Evolutionary conservation across 2,888 invertebrate genomes (phyloP), one percentile per base, ranked within the genome.

Genomic region (Isoperla grammatica): DNA sequence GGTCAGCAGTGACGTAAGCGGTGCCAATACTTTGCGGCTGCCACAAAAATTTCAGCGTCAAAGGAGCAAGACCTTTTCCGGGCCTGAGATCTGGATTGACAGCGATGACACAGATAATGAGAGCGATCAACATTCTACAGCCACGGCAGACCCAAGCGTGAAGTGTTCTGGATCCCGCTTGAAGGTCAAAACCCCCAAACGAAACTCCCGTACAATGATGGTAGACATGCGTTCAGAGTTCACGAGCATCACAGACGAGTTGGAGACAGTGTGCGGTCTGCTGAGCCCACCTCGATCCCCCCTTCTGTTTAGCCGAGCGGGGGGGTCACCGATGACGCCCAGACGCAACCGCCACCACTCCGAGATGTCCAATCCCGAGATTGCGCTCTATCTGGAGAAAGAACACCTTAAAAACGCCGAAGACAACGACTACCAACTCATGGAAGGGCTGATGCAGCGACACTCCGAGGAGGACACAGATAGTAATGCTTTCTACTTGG

Each of bases 241-340:
- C 72, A 91, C 95, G 66, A 78, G 94, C 74, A 95, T 95, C 69
- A 95, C 95, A 1, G 95, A 95, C 71, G 94, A 94, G 71, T 79
- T 95, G 71, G 95, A 95, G 75, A 91, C 85, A 40, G 89, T 89
- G 15, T 92, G 90, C 70, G 90, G 89, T 12, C 74, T 86, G 66
- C 73, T 85, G 48, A 80, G 82, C 69, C 85, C 85, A 20, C 84
- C 85, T 11, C 79, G 82, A 61, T 83, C 83, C 23, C 84, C 85
- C 3, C 79, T 83, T 43, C 76, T 86, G 64, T 82, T 86, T 64
- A 86, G 85, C 2, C 81, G 85, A 11, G 76, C 77, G 2, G 74
- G 74, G 49, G 76, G 76, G 62, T 59, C 42, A 61, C 64, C 20
- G 62, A 68, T 56, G 60, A 65, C 12, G 62, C 64, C 68, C 12